Base-by-base conservation (phyloP, 2,888 invertebrate genomes). In the Psylliodes chrysocephalus region DNA sequence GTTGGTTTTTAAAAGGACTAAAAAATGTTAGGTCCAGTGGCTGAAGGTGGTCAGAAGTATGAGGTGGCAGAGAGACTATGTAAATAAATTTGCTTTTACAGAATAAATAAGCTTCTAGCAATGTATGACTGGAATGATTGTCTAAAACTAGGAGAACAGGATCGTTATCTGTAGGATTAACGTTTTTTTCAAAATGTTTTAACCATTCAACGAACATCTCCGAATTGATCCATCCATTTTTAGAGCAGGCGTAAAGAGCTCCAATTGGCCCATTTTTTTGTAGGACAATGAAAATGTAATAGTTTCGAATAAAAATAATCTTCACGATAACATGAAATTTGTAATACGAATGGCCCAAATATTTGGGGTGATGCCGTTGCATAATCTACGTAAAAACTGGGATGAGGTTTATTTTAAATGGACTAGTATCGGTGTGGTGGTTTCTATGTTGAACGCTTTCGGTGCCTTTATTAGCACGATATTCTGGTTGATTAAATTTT, bases 311-410 rank as follows among this genome's bases (percentile, higher is more conserved):
- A 52, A 60, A n/a, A 64, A 64, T 0, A 71, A 47, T 40, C 71
- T 79, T 14, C 74, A 78, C 61, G 73, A 75, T 25, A 72, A 68
- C 30, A 71, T 79, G 19, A 71, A 73, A n/a, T 78, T 75, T 55
- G 70, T 76, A 7, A 56, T 80, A 15, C 57, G 73, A 15, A 65
- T 77, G 42, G 77, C 75, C 0, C 79, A 79, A 64, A 74, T 73
- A 56, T 79, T 79, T 55, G 80, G 77, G 0, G 70, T 78, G 10
- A 78, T 80, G 78, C 80, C 80, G 4, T 44, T 80, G 15, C 63
- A 71, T 28, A 71, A 73, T 3, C 60, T 76, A 1, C 69, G 65
- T 6, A 67, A 67, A 42, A 70, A 72, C 49, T 55, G 73, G 17
- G 61, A 71, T 19, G 66, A 73, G 18, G 69, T 77, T 1, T 66